These are phyloP conservation scores for Dufourea novaeangliae DNA, from an alignment of 1,140 invertebrate species.

Conservation along the genomic window DNA sequence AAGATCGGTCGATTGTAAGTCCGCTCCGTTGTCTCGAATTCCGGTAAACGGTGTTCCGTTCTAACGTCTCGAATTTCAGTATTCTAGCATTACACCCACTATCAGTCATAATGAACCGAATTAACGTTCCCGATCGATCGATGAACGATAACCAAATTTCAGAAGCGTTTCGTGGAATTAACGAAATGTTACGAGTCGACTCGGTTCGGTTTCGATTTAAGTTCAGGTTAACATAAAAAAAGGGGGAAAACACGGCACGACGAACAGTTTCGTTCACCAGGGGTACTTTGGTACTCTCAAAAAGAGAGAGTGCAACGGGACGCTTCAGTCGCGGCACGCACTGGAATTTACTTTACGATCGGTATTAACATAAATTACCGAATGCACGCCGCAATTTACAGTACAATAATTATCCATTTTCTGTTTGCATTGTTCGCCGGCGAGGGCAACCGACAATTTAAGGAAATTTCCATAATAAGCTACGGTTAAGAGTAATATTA, in stretches of 20 bases:
- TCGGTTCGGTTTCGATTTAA: background rate
- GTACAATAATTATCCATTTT: slow-evolving; percentile 73
- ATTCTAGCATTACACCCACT: background rate
- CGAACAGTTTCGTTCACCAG: background rate
- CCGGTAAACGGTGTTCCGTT: too few relatives aligned
- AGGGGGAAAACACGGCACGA: background rate
- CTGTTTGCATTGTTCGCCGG: slow-evolving; percentile 72
- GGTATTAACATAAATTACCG: slow-evolving; percentile 63
- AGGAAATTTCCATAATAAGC: slow-evolving; percentile 73
- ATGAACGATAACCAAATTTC: background rate
- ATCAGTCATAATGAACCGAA: background rate
- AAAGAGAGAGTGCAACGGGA: background rate
- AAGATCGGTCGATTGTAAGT: too few relatives aligned
- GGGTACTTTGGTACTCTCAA: background rate
- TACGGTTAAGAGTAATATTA: slow-evolving; percentile 66
- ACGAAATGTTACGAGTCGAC: background rate
- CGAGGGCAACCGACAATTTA: slow-evolving; percentile 65
- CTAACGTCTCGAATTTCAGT: background rate
- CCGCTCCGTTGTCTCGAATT: too few relatives aligned
- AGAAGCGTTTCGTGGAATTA: background rate
- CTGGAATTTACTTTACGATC: slow-evolving; percentile 53
- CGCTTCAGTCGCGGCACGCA: background rate
- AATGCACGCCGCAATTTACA: slow-evolving; percentile 55
- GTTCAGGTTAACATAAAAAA: background rate
- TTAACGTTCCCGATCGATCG: background rate